Percentiles rank a stretch among this genome's conserved stretches.
These are phyloP conservation scores for Chlamydotis undulata DNA, from an alignment of 2,113 vertebrate genomes.

Conservation along the genomic window DNA sequence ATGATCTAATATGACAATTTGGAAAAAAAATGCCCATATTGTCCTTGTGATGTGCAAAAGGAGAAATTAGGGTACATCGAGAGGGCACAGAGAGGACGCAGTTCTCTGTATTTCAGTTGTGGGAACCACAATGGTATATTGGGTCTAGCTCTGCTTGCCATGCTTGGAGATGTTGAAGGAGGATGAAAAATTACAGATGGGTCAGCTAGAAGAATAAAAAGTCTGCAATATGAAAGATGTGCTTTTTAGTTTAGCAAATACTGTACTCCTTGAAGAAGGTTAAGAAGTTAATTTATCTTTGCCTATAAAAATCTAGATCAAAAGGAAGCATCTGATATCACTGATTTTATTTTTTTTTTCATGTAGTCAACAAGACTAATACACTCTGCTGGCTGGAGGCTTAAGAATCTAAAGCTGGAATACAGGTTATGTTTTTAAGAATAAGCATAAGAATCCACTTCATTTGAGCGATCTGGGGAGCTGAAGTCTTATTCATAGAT, in stretches of 20 bases:
- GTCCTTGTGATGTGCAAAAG: neutral
- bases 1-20: neutral
- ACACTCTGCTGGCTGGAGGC: neutral
- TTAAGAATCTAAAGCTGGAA: constrained; percentile 5
- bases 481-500: constrained; percentile 26
- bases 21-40: neutral
- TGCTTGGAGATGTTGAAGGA: neutral
- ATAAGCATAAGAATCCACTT: neutral
- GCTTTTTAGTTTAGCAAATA: neutral
- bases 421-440: neutral
- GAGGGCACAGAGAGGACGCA: neutral
- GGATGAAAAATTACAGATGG: neutral
- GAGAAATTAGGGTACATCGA: neutral
- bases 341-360: neutral
- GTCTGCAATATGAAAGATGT: fast-evolving
- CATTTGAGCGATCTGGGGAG: constrained; percentile 37
- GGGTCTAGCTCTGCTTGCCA: neutral
- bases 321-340: neutral
- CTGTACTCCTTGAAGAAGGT: neutral
- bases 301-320: neutral
- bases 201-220: neutral
- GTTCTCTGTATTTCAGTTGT: neutral
- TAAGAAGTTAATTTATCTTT: neutral
- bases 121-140: neutral
- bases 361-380: neutral